Percentiles rank a stretch among this genome's conserved stretches.
phyloP scores from a whole-genome alignment of 2,797 vertebrate genomes.

The Periophthalmus magnuspinnatus region DNA sequence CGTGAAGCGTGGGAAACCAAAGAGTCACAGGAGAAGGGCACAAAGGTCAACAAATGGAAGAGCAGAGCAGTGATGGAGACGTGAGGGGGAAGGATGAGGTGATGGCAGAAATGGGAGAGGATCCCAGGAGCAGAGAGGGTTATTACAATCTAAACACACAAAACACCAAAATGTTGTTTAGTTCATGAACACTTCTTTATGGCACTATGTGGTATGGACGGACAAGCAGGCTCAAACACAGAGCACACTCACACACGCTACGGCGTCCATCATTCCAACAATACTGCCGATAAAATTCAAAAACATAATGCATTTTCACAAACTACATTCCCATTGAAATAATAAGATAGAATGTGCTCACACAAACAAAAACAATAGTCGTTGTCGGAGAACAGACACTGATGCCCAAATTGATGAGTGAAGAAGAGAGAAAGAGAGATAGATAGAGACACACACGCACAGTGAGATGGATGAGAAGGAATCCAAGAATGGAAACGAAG shows the following conservation, averaged over 20 bases:
- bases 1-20: slow-evolving; percentile 44
- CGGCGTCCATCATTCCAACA: slow-evolving; percentile 49
- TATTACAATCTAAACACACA: slow-evolving; percentile 74
- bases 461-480: slow-evolving; percentile 68
- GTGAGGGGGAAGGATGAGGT: slow-evolving; percentile 54
- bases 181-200: slow-evolving; percentile 67
- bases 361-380: slow-evolving; percentile 79
- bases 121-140: slow-evolving; percentile 71
- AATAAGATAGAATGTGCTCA: slow-evolving; percentile 69
- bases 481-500: slow-evolving; percentile 75
- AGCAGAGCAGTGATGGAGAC: slow-evolving; percentile 46
- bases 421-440: slow-evolving; percentile 34
- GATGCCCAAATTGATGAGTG: slow-evolving; percentile 59
- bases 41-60: slow-evolving; percentile 48
- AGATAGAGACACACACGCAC: slow-evolving; percentile 47
- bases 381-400: slow-evolving; percentile 71
- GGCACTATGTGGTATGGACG: slow-evolving; percentile 62
- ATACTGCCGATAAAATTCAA: slow-evolving; percentile 41
- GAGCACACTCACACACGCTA: slow-evolving; percentile 41
- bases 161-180: slow-evolving; percentile 69
- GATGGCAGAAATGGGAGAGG: slow-evolving; percentile 67
- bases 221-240: slow-evolving; percentile 57
- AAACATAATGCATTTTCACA: slow-evolving; percentile 56
- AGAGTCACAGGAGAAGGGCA: slow-evolving; percentile 46
- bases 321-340: slow-evolving; percentile 52